Evolutionary conservation across 2,888 invertebrate species (phyloP), one percentile per base, ranked within the genome.

Genomic region (Melitaea athalia): DNA sequence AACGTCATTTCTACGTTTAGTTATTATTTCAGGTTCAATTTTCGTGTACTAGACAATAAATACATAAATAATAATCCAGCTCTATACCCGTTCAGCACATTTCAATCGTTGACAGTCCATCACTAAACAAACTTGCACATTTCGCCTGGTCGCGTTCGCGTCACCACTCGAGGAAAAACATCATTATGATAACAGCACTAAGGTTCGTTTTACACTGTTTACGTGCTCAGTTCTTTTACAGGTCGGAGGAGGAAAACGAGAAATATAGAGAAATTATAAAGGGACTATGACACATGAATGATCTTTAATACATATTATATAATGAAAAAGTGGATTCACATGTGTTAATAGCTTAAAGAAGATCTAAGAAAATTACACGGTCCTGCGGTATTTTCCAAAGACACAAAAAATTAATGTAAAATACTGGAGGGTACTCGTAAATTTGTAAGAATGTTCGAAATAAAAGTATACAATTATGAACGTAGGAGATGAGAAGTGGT

Each of bases 111-210:
- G 64, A 64, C 72, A 68, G 72, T 63, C 59, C 62, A 63, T 67
- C 68, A 73, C 68, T 75, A 78, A 79, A 81, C 81, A 82, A 82
- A 82, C 79, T 77, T 77, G 82, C 83, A 83, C 81, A 81, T 77
- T 75, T 72, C 70, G 73, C 64, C 69, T 71, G 68, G 69, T 64
- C 61, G 68, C 71, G 67, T 70, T 67, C 73, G 74, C 75, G 65
- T 68, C 78, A 75, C 76, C 76, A 76, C 77, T 71, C 74, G 73
- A 72, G 42, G 42, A 42, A 53, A 67, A 60, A 57, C 60, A 62
- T 17, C 57, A 15, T 67, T 62, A 67, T 63, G 63, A 63, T 33
- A 52, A 61, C 33, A 70, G 47, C 68, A 65, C 68, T 65, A 62
- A 60, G 47, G 59, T 59, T 50, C 47, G 42, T 65, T 70, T 67